These are phyloP conservation scores for Taxidea taxus DNA, from an alignment of 2,113 vertebrate genomes.

Conservation along the genomic window DNA sequence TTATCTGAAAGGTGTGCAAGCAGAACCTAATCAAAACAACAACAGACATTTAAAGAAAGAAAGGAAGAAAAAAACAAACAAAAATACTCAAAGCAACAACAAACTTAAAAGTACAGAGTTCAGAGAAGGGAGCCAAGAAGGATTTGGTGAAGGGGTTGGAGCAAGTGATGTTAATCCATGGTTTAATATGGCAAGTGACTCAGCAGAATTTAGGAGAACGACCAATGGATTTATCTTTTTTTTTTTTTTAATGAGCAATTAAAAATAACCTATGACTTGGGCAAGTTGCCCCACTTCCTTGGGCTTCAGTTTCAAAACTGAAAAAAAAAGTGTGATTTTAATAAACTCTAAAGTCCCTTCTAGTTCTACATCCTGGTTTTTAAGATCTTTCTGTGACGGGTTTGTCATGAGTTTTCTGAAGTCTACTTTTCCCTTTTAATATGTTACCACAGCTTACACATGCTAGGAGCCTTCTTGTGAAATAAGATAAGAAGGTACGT, in stretches of 20 bases:
- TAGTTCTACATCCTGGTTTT: not conserved
- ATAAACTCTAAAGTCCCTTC: not conserved
- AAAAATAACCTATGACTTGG: not conserved
- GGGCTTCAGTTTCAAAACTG: not conserved
- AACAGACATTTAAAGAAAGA: not conserved
- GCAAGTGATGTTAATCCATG: not conserved
- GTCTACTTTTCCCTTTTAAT: not conserved
- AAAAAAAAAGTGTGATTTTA: not conserved
- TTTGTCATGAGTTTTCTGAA: slow-evolving; percentile 15
- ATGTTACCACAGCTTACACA: not conserved
- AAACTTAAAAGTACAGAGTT: not conserved
- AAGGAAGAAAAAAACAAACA: not conserved
- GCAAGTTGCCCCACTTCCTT: not conserved
- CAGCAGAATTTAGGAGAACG: not conserved
- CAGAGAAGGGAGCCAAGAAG: not conserved
- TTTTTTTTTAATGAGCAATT: not conserved
- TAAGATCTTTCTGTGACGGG: not conserved
- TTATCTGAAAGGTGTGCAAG: not conserved
- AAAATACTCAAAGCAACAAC: not conserved
- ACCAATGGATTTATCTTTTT: not conserved
- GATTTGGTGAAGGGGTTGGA: not conserved
- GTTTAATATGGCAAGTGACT: not conserved
- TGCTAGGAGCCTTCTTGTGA: not conserved
- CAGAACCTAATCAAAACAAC: not conserved
- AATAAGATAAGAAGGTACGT: not conserved